Percentiles rank a stretch among this genome's conserved stretches.
Conservation (phyloP, 1,140 invertebrate genomes). For the Zaprionus tsacasi region DNA sequence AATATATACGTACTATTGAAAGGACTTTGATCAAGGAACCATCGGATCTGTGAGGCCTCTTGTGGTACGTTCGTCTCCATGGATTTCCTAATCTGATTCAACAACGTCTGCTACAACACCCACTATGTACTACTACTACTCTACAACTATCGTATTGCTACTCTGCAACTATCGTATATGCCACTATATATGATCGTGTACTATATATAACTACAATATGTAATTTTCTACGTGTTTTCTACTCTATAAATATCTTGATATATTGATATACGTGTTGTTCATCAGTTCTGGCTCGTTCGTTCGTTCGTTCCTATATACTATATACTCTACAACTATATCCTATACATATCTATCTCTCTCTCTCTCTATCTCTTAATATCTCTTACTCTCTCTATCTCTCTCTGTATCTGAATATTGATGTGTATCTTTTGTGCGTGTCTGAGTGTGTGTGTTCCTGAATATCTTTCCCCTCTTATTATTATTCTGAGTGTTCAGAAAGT, state of each 20-base stretch:
- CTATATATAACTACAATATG: slow-evolving; percentile 61
- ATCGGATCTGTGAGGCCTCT: slow-evolving; percentile 21
- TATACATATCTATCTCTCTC: slow-evolving; percentile 32
- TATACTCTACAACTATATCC: slow-evolving; percentile 31
- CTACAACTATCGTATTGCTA: slow-evolving; percentile 45
- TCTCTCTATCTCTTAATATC: slow-evolving; percentile 38
- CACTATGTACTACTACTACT: slow-evolving; percentile 51
- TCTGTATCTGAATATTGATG: slow-evolving; percentile 38
- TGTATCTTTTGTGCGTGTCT: slow-evolving; percentile 36
- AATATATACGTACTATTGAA: slow-evolving; percentile 7
- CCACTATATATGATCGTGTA: slow-evolving; percentile 35
- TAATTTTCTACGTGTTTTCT: slow-evolving; percentile 78
- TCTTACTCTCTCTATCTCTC: slow-evolving; percentile 37
- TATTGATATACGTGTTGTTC: slow-evolving; percentile 73
- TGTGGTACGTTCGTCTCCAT: slow-evolving; percentile 48
- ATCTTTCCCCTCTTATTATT: slow-evolving; percentile 22
- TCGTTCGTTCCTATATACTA: slow-evolving; percentile 54
- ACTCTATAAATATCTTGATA: slow-evolving; percentile 54
- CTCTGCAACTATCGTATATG: slow-evolving; percentile 51
- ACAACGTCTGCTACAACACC: slow-evolving; percentile 34
- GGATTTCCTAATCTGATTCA: slow-evolving; percentile 27
- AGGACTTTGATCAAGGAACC: slow-evolving; percentile 11
- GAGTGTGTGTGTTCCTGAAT: slow-evolving; percentile 35
- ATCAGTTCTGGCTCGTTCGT: slow-evolving; percentile 78
- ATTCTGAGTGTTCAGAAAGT: slow-evolving; percentile 23